phyloP scores from a whole-genome alignment of 1,140 invertebrate species.

The Microplitis mediator region DNA sequence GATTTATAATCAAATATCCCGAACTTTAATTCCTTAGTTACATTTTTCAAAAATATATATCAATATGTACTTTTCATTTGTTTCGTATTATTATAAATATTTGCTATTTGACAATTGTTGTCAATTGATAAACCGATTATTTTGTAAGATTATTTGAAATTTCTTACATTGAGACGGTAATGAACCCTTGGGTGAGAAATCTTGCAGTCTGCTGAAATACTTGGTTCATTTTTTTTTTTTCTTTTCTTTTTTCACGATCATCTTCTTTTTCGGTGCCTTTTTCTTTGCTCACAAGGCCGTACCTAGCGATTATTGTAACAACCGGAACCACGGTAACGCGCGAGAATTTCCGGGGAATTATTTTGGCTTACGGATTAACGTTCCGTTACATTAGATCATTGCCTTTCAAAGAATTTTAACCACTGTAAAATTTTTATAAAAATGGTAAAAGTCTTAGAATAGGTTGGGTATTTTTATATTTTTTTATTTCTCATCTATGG shows the following conservation, averaged over 20 bases:
- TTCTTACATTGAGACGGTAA: background rate
- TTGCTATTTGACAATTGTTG: background rate
- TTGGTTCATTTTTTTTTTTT: background rate
- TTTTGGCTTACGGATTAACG: conserved; percentile 26
- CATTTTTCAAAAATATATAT: no score
- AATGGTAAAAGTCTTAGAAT: background rate
- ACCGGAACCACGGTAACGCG: conserved; percentile 35
- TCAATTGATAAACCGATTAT: background rate
- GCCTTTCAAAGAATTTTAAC: background rate
- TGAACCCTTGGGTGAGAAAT: background rate
- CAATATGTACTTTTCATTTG: no score
- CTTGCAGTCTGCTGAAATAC: background rate
- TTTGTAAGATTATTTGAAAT: background rate
- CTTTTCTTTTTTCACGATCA: background rate
- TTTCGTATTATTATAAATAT: no score
- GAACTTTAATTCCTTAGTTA: no score
- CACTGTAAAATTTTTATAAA: background rate
- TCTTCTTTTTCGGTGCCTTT: background rate
- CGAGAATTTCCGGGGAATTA: conserved; percentile 33
- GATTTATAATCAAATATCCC: no score
- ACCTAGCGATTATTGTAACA: conserved; percentile 29
- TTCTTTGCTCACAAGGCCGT: background rate
- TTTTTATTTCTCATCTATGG: no score
- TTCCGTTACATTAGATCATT: conserved; percentile 18
- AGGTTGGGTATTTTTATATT: no score